A percentile compares a stretch with the other conserved stretches of the same genome.
Conservation (phyloP, 2,113 vertebrate genomes). For the Cyprinodon brontotheroides region DNA sequence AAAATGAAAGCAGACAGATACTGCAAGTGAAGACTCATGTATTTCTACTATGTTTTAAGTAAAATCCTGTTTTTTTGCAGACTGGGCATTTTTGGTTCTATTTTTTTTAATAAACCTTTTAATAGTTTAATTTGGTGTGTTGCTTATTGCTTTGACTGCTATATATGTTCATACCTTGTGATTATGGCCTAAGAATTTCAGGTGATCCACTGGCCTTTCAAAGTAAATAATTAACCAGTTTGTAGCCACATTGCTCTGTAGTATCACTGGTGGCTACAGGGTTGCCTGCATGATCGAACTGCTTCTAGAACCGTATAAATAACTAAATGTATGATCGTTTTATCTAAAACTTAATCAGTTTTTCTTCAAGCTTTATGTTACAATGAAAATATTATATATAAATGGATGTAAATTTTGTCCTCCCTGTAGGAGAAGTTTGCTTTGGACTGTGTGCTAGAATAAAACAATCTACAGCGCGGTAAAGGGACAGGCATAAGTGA, state of each 20-base stretch:
- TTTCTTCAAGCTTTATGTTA: not conserved
- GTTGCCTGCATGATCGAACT: not conserved
- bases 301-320: not conserved
- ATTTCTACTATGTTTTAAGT: slow-evolving; percentile 2
- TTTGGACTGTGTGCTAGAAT: too few species aligned
- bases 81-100: slow-evolving; percentile 10
- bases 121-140: not conserved
- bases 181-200: not conserved
- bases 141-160: not conserved
- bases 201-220: not conserved
- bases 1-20: slow-evolving; percentile 98
- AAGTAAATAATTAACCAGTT: slow-evolving; percentile 26
- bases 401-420: too few species aligned
- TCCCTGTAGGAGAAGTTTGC: too few species aligned
- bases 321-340: slow-evolving; percentile 2
- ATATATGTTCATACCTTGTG: not conserved
- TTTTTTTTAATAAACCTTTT: slow-evolving; percentile 60
- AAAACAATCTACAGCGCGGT: too few species aligned
- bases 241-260: not conserved
- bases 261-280: not conserved
- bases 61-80: slow-evolving; percentile 16
- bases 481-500: not conserved
- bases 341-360: not conserved
- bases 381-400: not conserved
- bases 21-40: slow-evolving; percentile 86